Percentiles rank a stretch among this genome's conserved stretches.
phyloP scores from a whole-genome alignment of 2,797 vertebrate genomes.

The Myripristis jacobus region DNA sequence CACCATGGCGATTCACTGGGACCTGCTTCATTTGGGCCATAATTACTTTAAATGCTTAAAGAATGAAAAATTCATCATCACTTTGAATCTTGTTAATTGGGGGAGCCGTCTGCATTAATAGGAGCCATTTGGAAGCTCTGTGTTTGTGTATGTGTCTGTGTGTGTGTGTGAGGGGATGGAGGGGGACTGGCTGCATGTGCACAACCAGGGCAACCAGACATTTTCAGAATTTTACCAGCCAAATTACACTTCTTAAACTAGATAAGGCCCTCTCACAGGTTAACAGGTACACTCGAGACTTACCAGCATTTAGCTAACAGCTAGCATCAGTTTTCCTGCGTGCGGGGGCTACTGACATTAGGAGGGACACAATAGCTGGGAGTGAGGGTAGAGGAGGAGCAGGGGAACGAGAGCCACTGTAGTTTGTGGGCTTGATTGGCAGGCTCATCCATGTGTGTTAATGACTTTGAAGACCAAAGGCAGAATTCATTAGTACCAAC shows the following conservation, averaged over 20 bases:
- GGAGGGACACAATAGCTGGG: conserved; percentile 35
- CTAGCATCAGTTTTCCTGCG: not conserved
- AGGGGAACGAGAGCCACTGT: conserved; percentile 3
- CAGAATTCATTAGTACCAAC: conserved; percentile 49
- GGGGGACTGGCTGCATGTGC: too few species aligned
- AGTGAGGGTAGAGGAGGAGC: conserved; percentile 2
- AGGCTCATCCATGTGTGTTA: conserved; percentile 42
- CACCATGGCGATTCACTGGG: conserved; percentile 86
- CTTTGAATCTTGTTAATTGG: conserved; percentile 92
- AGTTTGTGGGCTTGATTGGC: conserved; percentile 43
- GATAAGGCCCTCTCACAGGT: conserved; percentile 76
- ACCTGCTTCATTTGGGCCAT: conserved; percentile 91
- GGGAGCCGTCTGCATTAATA: conserved; percentile 90
- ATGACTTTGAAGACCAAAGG: conserved; percentile 53
- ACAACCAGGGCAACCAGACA: conserved; percentile 31
- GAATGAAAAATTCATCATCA: conserved; percentile 95
- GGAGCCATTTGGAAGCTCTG: conserved; percentile 87
- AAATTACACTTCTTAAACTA: conserved; percentile 65
- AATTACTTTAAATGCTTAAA: conserved; percentile 93
- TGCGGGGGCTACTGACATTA: conserved; percentile 29
- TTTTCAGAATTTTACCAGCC: conserved; percentile 59
- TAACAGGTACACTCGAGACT: conserved; percentile 39
- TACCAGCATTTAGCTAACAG: not conserved
- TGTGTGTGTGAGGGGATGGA: conserved; percentile 14
- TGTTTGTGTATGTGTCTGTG: conserved; percentile 62